These are phyloP conservation scores for Telmatochromis brachygnathus DNA, from an alignment of 2,113 vertebrate species.

Conservation along the genomic window DNA sequence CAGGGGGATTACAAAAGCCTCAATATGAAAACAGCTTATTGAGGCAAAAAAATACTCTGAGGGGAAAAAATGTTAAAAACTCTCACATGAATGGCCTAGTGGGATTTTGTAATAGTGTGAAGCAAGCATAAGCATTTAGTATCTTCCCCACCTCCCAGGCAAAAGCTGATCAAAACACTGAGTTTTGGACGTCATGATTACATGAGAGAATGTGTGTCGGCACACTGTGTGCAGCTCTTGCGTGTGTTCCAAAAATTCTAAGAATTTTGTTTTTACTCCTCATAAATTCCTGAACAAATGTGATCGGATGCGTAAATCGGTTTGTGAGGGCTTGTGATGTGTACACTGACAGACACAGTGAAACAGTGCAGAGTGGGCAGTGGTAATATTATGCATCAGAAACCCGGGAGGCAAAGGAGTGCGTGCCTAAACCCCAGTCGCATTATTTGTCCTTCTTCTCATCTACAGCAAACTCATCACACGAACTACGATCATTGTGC, in stretches of 20 bases:
- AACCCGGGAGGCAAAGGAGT: background rate
- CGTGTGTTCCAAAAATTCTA: background rate
- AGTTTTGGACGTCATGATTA: background rate
- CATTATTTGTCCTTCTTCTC: background rate
- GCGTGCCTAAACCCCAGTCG: background rate
- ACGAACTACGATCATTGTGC: background rate
- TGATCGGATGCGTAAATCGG: background rate
- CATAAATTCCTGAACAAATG: background rate
- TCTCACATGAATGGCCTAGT: background rate
- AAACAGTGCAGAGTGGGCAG: constrained; percentile 12
- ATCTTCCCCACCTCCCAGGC: background rate
- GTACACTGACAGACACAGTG: background rate
- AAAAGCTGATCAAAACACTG: background rate
- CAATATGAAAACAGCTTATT: background rate
- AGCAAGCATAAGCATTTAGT: background rate
- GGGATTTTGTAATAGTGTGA: background rate
- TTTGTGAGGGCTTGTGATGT: background rate
- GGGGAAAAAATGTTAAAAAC: background rate
- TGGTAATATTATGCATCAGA: background rate
- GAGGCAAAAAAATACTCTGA: background rate
- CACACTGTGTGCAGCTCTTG: background rate
- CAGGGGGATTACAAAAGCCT: background rate
- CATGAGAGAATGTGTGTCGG: background rate
- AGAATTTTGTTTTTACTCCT: background rate
- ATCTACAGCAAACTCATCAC: background rate